phyloP scores from a whole-genome alignment of 1,140 invertebrate species.

The Cotesia vestalis region DNA sequence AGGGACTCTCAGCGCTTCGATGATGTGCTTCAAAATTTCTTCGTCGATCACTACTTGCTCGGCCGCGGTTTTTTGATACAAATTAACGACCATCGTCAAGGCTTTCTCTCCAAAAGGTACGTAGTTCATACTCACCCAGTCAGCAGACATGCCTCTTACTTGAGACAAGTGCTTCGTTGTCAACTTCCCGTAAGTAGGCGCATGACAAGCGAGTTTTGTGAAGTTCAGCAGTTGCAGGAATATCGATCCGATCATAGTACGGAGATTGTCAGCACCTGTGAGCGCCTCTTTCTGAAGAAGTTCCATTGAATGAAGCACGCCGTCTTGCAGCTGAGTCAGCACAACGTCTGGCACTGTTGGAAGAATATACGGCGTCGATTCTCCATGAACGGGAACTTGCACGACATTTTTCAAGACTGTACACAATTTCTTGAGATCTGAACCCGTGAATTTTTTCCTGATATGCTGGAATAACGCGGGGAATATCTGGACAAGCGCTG shows the following conservation, averaged over 20 bases:
- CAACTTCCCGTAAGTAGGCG: slow-evolving; percentile 72
- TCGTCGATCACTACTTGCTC: slow-evolving; percentile 79
- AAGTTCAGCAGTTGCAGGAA: slow-evolving; percentile 83
- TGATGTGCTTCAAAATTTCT: slow-evolving; percentile 79
- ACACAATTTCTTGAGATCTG: slow-evolving; percentile 84
- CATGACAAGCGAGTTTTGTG: slow-evolving; percentile 76
- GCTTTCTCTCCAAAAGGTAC: slow-evolving; percentile 89
- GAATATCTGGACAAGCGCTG: slow-evolving; percentile 93
- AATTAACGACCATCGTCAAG: slow-evolving; percentile 80
- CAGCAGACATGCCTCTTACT: slow-evolving; percentile 65
- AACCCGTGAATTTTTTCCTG: slow-evolving; percentile 77
- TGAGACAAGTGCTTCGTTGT: slow-evolving; percentile 67
- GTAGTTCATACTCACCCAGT: slow-evolving; percentile 87
- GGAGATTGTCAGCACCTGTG: slow-evolving; percentile 71
- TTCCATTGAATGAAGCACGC: slow-evolving; percentile 82
- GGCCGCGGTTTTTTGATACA: slow-evolving; percentile 84
- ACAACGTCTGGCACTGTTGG: slow-evolving; percentile 78
- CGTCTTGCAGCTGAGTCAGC: slow-evolving; percentile 85
- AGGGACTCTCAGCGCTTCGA: slow-evolving; percentile 79
- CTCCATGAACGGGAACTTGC: slow-evolving; percentile 83
- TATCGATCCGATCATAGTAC: slow-evolving; percentile 79
- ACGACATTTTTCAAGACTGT: slow-evolving; percentile 80
- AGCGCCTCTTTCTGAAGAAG: slow-evolving; percentile 83
- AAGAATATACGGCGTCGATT: slow-evolving; percentile 82
- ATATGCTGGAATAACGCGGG: slow-evolving; percentile 92